phyloP scores from a whole-genome alignment of 92 coral and sea anemone genomes.

The Epizoanthus stellaris region DNA sequence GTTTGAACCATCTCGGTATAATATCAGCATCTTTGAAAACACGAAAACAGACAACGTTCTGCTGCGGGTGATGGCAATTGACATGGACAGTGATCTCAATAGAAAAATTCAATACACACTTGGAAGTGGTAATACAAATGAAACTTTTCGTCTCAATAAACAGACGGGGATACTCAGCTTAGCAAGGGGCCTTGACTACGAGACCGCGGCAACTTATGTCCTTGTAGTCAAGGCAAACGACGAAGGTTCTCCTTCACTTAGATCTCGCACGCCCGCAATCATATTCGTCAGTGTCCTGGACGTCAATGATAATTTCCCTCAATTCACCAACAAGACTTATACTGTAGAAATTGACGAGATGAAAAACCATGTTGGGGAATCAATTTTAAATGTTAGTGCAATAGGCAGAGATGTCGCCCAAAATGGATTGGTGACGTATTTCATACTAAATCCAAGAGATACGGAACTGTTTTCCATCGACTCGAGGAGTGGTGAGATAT shows the following conservation, averaged over 20 bases:
- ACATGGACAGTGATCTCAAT: constrained; percentile 13
- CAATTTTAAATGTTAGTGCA: constrained; percentile 36
- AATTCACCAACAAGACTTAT: not conserved
- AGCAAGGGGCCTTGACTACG: not conserved
- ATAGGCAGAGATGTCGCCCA: constrained; percentile 34
- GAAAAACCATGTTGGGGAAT: not conserved
- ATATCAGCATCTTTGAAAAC: constrained; percentile 38
- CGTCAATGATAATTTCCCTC: not conserved
- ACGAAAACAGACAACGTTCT: constrained; percentile 20
- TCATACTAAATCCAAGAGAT: constrained; percentile 41
- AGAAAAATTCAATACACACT: not conserved
- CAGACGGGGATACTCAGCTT: too few relatives aligned
- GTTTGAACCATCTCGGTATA: constrained; percentile 12
- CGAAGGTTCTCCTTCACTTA: not conserved
- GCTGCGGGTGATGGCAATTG: constrained; percentile 13
- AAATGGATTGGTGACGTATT: constrained; percentile 32
- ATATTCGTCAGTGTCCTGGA: not conserved
- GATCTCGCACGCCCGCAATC: not conserved
- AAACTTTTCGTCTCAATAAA: constrained; percentile 7
- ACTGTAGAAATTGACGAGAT: not conserved
- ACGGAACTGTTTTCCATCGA: constrained; percentile 34
- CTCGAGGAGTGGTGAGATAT: constrained; percentile 40
- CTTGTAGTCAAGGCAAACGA: constrained; percentile 7
- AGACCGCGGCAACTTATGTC: not conserved
- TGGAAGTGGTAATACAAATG: not conserved